phyloP scores from a whole-genome alignment of 2,113 vertebrate species.

The Aphelocoma coerulescens region DNA sequence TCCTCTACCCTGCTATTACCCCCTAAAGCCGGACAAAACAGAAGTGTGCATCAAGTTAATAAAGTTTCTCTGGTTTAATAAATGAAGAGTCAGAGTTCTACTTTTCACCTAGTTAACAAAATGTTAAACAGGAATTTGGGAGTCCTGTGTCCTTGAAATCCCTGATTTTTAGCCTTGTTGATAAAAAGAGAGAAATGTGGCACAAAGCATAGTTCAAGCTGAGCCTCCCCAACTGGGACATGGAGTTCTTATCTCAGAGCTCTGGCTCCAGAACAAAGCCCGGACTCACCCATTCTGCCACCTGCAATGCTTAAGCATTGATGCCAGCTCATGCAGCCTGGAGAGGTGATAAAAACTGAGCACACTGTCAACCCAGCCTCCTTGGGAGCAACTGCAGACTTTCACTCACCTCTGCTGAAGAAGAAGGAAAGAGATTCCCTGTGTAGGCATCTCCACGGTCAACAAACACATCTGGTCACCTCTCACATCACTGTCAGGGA shows the following conservation, averaged over 20 bases:
- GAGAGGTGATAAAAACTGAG: background rate
- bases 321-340: background rate
- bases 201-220: background rate
- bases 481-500: background rate
- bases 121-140: background rate
- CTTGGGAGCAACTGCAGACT: background rate
- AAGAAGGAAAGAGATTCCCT: background rate
- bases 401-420: constrained; percentile 20
- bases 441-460: background rate
- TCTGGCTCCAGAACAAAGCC: background rate
- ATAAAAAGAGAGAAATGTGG: background rate
- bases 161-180: background rate
- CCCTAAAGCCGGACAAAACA: background rate
- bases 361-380: background rate
- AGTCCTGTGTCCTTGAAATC: background rate
- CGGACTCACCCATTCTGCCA: background rate
- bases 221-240: background rate
- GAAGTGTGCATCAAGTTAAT: background rate
- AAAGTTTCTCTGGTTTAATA: background rate
- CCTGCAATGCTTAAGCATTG: background rate
- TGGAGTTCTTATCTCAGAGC: background rate
- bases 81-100: background rate
- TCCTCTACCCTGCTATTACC: background rate
- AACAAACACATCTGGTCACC: background rate
- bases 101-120: background rate